These are phyloP conservation scores for Nephrotoma guestfalica DNA, from an alignment of 2,888 invertebrate species.

Conservation along the genomic window DNA sequence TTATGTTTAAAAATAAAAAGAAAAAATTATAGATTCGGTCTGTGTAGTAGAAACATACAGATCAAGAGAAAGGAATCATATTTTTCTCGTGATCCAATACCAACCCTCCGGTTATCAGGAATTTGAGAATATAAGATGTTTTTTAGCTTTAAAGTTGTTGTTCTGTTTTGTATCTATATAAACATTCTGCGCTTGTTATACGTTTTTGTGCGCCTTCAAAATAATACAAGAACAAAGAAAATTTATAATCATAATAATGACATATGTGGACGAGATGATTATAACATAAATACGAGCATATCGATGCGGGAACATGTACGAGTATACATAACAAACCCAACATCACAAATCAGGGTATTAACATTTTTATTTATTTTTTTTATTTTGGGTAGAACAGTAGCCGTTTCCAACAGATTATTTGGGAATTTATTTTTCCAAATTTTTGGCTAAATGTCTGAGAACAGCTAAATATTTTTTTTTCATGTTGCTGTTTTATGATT, in stretches of 20 bases:
- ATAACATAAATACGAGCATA: not conserved
- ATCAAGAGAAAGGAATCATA: not conserved
- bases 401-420: not conserved
- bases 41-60: not conserved
- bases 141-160: not conserved
- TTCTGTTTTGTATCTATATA: not conserved
- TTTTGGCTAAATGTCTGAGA: not conserved
- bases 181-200: not conserved
- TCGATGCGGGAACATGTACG: not conserved
- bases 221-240: not conserved
- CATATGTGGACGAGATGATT: not conserved
- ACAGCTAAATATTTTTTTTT: not conserved
- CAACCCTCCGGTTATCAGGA: conserved; percentile 12
- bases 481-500: not conserved
- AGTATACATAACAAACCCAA: not conserved
- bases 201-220: not conserved
- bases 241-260: conserved; percentile 3
- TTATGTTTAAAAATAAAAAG: too few relatives aligned
- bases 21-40: not conserved
- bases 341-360: not conserved
- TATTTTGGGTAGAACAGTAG: not conserved
- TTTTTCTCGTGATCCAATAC: conserved; percentile 9
- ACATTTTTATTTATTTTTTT: not conserved
- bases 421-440: too few relatives aligned
- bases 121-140: conserved; percentile 6